Base-by-base conservation (phyloP, 1,140 invertebrate genomes). In the Cyphomyrmex costatus region DNA sequence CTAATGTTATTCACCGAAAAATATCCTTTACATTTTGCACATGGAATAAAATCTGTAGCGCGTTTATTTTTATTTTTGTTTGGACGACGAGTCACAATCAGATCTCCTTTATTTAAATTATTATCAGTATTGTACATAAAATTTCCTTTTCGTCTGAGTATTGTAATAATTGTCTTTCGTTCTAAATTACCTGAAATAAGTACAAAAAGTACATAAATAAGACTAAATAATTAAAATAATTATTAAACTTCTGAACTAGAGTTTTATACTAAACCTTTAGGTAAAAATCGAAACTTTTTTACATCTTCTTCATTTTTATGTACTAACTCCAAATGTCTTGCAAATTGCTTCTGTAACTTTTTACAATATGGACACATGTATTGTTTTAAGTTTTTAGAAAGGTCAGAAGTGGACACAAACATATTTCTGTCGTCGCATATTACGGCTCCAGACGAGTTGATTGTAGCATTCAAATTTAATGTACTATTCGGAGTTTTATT, bases 71-170 rank as follows among this genome's bases (percentile, higher is more conserved):
- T 56, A 21, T 4, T 36, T 76, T 46, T 76, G 24, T 3, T 21
- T 42, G 56, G 73, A 76, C 73, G 73, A 0, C 73, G 33, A 27
- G 21, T 60, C 19, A 76, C 70, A 73, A 73, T 73, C 33, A 73
- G n/a, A 33, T 73, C 70, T 33, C 70, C 70, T 73, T 73, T 73
- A 76, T 60, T 76, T 24, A 60, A 1, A 3, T 60, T 60, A 24
- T 21, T 3, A 76, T 76, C 21, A 14, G 73, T 76, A 46, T 76
- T 76, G 27, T 76, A 76, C 14, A 27, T 60, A 3, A 60, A 76
- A 76, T 76, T 76, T 60, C 73, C 73, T 76, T 0, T 76, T 76
- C 33, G 53, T 42, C 73, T 42, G 24, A 76, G 4, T 60, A 76
- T 27, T 21, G 3, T 1, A 58, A 76, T 60, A 76, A 76, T 76